Conservation (phyloP, 2,797 vertebrate species). For the Phrynocephalus guinanensis region DNA sequence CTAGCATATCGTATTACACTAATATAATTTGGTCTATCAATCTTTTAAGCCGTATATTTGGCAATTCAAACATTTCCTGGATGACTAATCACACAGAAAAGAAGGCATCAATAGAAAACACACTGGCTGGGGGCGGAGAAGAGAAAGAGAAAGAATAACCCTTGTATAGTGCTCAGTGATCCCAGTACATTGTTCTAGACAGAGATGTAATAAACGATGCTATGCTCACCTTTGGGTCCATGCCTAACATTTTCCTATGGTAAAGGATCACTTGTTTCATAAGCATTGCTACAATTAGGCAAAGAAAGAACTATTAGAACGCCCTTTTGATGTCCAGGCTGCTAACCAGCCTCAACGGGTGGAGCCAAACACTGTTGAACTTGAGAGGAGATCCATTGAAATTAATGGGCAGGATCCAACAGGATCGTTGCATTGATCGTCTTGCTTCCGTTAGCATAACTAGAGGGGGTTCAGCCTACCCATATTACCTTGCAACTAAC, state of each 20-base stretch:
- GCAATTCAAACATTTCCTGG: slow-evolving; percentile 85
- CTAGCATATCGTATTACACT: slow-evolving; percentile 80
- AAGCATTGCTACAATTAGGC: slow-evolving; percentile 57
- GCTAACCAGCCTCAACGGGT: slow-evolving; percentile 66
- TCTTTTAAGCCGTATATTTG: slow-evolving; percentile 82
- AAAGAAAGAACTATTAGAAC: slow-evolving; percentile 55
- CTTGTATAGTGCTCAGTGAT: slow-evolving; percentile 49
- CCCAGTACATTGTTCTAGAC: slow-evolving; percentile 62
- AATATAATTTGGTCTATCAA: slow-evolving; percentile 82
- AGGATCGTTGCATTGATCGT: not conserved
- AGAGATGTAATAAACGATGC: slow-evolving; percentile 64
- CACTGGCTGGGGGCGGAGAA: slow-evolving; percentile 51
- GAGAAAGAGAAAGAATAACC: slow-evolving; percentile 42
- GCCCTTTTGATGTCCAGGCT: slow-evolving; percentile 66
- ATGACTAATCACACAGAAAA: slow-evolving; percentile 80
- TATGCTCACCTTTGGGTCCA: slow-evolving; percentile 63
- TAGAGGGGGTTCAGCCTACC: no score
- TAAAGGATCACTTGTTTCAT: slow-evolving; percentile 63
- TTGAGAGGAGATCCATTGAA: not conserved
- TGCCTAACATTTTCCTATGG: slow-evolving; percentile 71
- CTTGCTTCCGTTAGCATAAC: no score
- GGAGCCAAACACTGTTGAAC: not conserved
- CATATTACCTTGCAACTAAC: no score
- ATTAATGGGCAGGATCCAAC: not conserved
- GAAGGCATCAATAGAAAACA: slow-evolving; percentile 57